These are phyloP conservation scores for Elephas maximus DNA, from an alignment of 2,113 vertebrate species.

Conservation along the genomic window DNA sequence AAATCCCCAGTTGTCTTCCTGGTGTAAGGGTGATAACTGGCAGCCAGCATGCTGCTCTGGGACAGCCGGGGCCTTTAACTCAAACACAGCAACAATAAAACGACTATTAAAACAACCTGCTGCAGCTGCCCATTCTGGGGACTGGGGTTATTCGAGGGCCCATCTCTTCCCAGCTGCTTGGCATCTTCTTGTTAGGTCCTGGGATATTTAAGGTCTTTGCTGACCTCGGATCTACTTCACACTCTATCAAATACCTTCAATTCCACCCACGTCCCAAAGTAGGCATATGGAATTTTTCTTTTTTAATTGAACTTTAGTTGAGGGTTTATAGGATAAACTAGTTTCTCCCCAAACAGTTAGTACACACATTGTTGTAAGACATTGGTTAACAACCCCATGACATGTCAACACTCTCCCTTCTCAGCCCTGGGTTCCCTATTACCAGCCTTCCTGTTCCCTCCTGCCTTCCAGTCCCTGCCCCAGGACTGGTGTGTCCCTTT, in stretches of 20 bases:
- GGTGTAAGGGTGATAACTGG: not conserved
- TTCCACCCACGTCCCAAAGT: not conserved
- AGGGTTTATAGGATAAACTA: too few species aligned
- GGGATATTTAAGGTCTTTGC: constrained; percentile 7
- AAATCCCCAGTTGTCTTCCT: not conserved
- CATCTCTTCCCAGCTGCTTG: not conserved
- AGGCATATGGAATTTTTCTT: too few species aligned
- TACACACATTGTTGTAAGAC: too few species aligned
- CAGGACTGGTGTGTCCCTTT: too few species aligned
- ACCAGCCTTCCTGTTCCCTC: too few species aligned
- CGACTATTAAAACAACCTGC: not conserved
- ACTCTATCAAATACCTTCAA: not conserved
- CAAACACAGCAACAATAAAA: not conserved
- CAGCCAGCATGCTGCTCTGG: not conserved
- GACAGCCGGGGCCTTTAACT: not conserved
- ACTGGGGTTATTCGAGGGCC: not conserved
- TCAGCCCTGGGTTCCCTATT: too few species aligned
- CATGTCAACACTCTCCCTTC: too few species aligned
- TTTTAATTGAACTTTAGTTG: too few species aligned
- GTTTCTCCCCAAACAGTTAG: too few species aligned
- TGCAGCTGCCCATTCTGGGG: not conserved
- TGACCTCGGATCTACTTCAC: not conserved
- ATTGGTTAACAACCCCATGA: too few species aligned
- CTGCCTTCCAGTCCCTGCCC: too few species aligned
- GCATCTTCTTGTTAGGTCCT: not conserved